Evolutionary conservation across 2,113 vertebrate genomes (phyloP), one percentile per base, ranked within the genome.

Genomic region (Lucifuga dentata): DNA sequence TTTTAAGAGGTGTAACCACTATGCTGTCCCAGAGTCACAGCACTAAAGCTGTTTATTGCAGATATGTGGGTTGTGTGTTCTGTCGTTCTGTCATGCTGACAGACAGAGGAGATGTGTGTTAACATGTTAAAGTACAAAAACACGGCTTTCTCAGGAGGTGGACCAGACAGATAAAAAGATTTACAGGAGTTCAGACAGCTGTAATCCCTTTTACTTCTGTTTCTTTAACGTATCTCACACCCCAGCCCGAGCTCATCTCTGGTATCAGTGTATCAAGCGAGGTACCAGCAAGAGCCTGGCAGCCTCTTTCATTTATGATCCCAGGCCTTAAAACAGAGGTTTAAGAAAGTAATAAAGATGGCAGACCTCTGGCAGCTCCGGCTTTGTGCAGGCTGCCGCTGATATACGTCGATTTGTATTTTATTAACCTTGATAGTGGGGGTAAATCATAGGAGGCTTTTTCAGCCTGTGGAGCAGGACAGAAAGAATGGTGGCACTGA

Each of bases 251-350:
- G 43, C 78, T 75, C 76, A 66, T 76, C 75, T 65, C 52, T 35
- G 38, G 57, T 85, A 82, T 86, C 82, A 17, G 29, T 29, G 57
- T 44, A 78, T 86, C 67, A 72, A 63, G 69, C 76, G 43, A 21
- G 17, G 5, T n/a, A 11, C 7, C 15, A 58, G 65, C 61, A n/a
- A 41, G 26, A 55, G 59, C 62, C 11, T 26, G 62, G 68, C 69
- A 64, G 53, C 60, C 46, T 1, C 51, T 51, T 68, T 64, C 63
- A 26, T 63, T 66, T 73, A 61, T 53, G 68, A 76, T 75, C 61
- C 64, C 20, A 56, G 46, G n/a, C 9, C 36, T 23, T 36, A 55
- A 68, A 57, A 61, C 50, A 46, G 23, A 46, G 67, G 62, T 69
- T 75, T 45, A 24, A 67, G 36, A 48, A 61, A 70, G 70, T 72